Evolutionary conservation across 1,140 invertebrate species (phyloP).

Genomic region (Ips nitidus): DNA sequence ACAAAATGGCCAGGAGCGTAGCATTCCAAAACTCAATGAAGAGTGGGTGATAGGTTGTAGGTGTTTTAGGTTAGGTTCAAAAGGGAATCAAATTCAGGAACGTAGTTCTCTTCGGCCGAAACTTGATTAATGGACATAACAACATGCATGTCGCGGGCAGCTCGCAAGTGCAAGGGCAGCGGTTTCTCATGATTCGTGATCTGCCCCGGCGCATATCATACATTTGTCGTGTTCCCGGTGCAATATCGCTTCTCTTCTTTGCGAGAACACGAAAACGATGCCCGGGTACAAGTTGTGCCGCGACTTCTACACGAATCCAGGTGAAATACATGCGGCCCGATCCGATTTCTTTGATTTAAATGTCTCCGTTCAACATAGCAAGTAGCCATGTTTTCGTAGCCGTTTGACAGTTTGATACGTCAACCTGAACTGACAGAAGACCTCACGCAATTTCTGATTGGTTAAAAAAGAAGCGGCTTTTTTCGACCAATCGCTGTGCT

Average conservation of each 20-base stretch:
- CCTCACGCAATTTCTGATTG: no score
- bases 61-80: no score
- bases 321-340: conserved; percentile 30
- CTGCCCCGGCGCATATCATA: conserved; percentile 32
- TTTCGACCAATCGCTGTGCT: no score
- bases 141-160: conserved; percentile 14
- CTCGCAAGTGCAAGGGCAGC: conserved; percentile 30
- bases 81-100: neutral
- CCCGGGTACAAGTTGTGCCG: conserved; percentile 32
- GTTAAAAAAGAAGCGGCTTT: no score
- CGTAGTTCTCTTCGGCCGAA: conserved; percentile 1
- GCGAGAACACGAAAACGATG: conserved; percentile 35
- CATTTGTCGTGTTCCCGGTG: conserved; percentile 34
- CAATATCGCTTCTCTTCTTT: conserved; percentile 35
- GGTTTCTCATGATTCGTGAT: conserved; percentile 35
- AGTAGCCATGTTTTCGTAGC: no score
- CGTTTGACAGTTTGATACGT: no score
- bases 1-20: no score
- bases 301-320: conserved; percentile 33
- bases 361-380: neutral
- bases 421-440: no score
- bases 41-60: no score
- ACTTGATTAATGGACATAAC: conserved; percentile 28
- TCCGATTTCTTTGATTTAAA: conserved; percentile 23
- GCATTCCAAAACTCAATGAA: no score